phyloP scores from a whole-genome alignment of 2,888 invertebrate genomes.

The Drosophila anceps region DNA sequence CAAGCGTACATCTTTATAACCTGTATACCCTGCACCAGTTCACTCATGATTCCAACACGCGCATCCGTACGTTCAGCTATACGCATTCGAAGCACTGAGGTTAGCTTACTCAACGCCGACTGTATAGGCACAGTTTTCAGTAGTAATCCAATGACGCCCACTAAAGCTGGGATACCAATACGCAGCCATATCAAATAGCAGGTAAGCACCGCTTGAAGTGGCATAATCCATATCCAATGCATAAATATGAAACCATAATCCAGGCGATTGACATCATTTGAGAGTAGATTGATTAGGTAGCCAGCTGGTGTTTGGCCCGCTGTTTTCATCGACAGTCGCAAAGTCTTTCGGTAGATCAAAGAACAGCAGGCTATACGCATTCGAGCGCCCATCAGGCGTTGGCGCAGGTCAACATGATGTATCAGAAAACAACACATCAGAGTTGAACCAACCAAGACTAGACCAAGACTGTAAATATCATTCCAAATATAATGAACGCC shows the following conservation, averaged over 20 bases:
- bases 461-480: constrained; percentile 83
- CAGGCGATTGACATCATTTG: constrained; percentile 97
- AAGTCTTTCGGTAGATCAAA: constrained; percentile 86
- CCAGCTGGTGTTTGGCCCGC: constrained; percentile 92
- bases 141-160: constrained; percentile 92
- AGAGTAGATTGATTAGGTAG: constrained; percentile 96
- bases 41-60: constrained; percentile 96
- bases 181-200: constrained; percentile 92
- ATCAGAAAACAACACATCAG: constrained; percentile 81
- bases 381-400: constrained; percentile 87
- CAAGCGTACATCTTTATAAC: constrained; percentile 99
- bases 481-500: constrained; percentile 74
- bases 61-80: constrained; percentile 95
- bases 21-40: constrained; percentile 96
- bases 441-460: constrained; percentile 81
- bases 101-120: constrained; percentile 85
- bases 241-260: constrained; percentile 93
- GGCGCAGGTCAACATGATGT: constrained; percentile 85
- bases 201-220: constrained; percentile 88
- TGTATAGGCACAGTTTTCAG: constrained; percentile 93
- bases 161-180: constrained; percentile 90
- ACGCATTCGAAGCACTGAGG: constrained; percentile 87
- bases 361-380: constrained; percentile 88
- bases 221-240: constrained; percentile 95
- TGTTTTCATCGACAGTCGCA: constrained; percentile 89